Conservation (phyloP, 1,140 invertebrate species). For the Lepidurus apus region DNA sequence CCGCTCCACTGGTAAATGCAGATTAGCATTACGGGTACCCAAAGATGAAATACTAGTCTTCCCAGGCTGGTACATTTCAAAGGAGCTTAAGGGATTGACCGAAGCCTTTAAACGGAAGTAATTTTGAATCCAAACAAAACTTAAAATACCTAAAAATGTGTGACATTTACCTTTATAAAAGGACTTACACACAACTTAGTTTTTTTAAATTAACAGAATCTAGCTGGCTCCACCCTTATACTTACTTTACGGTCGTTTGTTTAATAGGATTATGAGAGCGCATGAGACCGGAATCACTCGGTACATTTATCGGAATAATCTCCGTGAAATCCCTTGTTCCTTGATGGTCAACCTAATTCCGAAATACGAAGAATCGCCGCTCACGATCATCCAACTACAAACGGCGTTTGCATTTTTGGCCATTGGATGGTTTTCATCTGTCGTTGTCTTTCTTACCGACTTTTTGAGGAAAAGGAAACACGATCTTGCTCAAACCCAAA, state of each 20-base stretch:
- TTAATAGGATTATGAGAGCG: neutral
- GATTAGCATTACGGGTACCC: too few relatives aligned
- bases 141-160: neutral
- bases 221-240: too few relatives aligned
- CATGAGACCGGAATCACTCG: neutral
- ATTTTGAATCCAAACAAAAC: neutral
- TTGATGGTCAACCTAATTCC: neutral
- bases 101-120: neutral
- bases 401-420: neutral
- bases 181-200: neutral
- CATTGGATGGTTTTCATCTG: neutral
- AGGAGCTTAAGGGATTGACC: neutral
- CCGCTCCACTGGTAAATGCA: too few relatives aligned
- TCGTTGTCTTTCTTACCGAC: neutral
- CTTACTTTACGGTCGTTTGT: neutral
- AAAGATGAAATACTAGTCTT: too few relatives aligned
- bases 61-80: neutral
- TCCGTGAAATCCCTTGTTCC: neutral
- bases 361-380: neutral
- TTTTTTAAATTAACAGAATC: neutral
- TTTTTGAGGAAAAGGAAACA: neutral
- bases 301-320: neutral
- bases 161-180: neutral
- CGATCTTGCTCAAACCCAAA: too few relatives aligned
- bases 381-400: neutral